Evolutionary conservation across 2,888 invertebrate species (phyloP), one percentile per base, ranked within the genome.

Genomic region (Scaptomyza cyrtandrae): DNA sequence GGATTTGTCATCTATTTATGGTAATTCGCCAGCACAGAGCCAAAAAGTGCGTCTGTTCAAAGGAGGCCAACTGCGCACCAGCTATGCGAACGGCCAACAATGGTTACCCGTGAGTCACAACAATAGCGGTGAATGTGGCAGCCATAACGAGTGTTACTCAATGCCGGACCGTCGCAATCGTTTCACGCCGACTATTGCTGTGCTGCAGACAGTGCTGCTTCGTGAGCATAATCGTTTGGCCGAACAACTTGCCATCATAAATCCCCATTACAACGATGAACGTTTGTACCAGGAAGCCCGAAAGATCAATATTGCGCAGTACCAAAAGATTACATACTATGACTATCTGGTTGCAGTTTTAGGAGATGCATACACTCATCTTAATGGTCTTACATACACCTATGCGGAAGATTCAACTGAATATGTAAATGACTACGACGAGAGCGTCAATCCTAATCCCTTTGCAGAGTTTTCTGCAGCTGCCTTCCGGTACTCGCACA

Each of bases 1-100:
- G 93, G 97, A 97, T 89, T 93, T 95, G 10, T 97, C 97, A 0
- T 92, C 95, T 14, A 94, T 97, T 0, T 97, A 97, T 88, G 97
- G 97, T 0, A 96, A 94, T 65, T 94, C 93, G 1, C 92, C 93
- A 7, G 92, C 93, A 16, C 94, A 95, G 66, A 94, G 94, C 7
- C 92, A 92, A 0, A 93, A 93, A 14, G 91, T 97, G 13, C 93
- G 97, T 5, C 93, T 94, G 2, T 94, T 94, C 75, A 92, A 92
- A 37, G 95, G 95, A 0, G 97, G 97, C 0, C 93, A 95, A 13
- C 88, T 96, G 45, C 90, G 92, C 43, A 94, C 94, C 0, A 93
- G 94, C 3, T 72, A 56, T 9, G 39, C 93, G 9, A 93, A 93
- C 39, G 94, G 95, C 1, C 93, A 94, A 45, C 94, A 95, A 78